Conservation (phyloP, 2,113 vertebrate genomes). For the Marcusenius ussheri region DNA sequence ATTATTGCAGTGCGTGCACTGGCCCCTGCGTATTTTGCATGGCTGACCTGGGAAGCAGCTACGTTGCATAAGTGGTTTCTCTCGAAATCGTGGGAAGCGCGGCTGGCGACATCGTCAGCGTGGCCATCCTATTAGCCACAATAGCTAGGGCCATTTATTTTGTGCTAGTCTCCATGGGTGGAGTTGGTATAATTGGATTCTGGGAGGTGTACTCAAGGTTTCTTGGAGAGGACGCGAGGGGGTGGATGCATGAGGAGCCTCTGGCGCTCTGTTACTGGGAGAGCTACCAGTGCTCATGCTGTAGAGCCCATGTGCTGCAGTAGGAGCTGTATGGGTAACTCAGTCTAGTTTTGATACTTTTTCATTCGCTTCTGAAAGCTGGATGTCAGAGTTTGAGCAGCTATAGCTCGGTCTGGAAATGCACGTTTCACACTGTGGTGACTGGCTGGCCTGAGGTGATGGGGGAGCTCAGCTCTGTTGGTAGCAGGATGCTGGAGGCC, state of each 20-base stretch:
- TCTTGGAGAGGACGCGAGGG: not conserved
- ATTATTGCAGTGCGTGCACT: slow-evolving; percentile 4
- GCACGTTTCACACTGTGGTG: not conserved
- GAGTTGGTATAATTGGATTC: not conserved
- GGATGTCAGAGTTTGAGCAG: not conserved
- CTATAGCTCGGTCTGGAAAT: not conserved
- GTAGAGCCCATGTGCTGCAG: not conserved
- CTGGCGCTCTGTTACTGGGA: not conserved
- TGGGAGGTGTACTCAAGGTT: not conserved
- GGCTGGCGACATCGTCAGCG: not conserved
- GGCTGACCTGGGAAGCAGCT: not conserved
- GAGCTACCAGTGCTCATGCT: not conserved
- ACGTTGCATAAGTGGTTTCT: not conserved
- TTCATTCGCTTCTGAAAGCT: not conserved
- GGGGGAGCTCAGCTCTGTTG: not conserved
- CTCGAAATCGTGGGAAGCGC: not conserved
- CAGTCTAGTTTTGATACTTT: not conserved
- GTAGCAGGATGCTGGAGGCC: not conserved
- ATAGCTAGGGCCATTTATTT: not conserved
- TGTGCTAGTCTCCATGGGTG: not conserved
- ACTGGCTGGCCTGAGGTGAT: not conserved
- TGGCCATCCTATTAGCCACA: not conserved
- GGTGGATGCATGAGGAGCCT: not conserved
- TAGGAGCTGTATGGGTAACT: not conserved
- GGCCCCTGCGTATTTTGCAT: not conserved